phyloP scores from a whole-genome alignment of 2,888 invertebrate genomes.

The Perithous albicinctus region DNA sequence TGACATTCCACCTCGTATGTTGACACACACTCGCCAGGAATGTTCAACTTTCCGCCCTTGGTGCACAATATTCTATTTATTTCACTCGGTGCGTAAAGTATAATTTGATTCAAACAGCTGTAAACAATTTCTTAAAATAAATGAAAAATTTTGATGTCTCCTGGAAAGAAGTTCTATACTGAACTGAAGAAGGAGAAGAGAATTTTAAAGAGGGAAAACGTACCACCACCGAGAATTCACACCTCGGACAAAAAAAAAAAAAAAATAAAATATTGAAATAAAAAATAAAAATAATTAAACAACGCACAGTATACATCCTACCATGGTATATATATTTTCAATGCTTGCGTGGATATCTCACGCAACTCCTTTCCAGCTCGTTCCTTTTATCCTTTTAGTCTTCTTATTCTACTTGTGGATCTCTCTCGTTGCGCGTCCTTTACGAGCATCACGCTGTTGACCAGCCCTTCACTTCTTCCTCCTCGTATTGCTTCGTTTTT shows the following conservation, averaged over 20 bases:
- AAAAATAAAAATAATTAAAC: slow-evolving; percentile 54
- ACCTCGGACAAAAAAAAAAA: slow-evolving; percentile 69
- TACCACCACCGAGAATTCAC: slow-evolving; percentile 72
- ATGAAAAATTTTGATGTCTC: no score
- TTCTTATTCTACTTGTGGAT: slow-evolving; percentile 50
- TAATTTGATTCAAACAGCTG: no score
- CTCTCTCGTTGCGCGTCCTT: slow-evolving; percentile 37
- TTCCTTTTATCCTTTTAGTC: slow-evolving; percentile 51
- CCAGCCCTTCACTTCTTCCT: slow-evolving; percentile 59
- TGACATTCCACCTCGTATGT: no score
- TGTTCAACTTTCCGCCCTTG: no score
- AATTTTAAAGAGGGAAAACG: no score
- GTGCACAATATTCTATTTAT: no score
- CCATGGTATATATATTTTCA: no score
- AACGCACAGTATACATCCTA: slow-evolving; percentile 59
- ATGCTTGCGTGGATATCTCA: not conserved
- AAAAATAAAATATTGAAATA: slow-evolving; percentile 67
- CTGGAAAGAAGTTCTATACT: no score
- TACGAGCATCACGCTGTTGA: slow-evolving; percentile 32
- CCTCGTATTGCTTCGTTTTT: slow-evolving; percentile 48
- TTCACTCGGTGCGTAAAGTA: no score
- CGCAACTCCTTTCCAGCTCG: not conserved
- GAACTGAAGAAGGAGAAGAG: no score
- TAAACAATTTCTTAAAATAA: no score
- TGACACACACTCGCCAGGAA: no score